phyloP scores from a whole-genome alignment of 1,140 invertebrate genomes.

The Drosophila punjabiensis region DNA sequence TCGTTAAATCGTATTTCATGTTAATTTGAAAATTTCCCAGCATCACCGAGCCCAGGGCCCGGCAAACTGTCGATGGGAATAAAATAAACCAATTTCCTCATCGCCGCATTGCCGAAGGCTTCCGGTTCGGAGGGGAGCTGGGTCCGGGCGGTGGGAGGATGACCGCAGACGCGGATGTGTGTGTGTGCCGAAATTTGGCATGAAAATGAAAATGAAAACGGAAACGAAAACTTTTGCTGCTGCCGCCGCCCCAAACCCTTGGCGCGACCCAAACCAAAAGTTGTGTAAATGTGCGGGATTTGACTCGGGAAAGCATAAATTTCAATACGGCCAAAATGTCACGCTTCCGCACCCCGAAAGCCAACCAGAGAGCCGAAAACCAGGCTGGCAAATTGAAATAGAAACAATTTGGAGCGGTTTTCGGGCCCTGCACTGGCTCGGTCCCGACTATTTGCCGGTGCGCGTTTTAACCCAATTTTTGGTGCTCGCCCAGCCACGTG shows the following conservation, averaged over 20 bases:
- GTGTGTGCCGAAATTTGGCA: conserved; percentile 56
- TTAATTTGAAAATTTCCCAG: conserved; percentile 68
- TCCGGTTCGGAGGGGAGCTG: conserved; percentile 15
- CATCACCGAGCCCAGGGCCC: conserved; percentile 3
- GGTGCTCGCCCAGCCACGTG: conserved; percentile 58
- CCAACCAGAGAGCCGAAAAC: conserved; percentile 15
- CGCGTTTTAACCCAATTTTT: conserved; percentile 78
- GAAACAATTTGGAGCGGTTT: conserved; percentile 74
- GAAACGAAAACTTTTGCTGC: conserved; percentile 44
- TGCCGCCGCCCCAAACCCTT: conserved; percentile 11
- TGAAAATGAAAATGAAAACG: conserved; percentile 53
- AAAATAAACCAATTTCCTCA: conserved; percentile 80
- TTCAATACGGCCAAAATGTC: conserved; percentile 75
- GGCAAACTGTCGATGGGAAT: conserved; percentile 65
- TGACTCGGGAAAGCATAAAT: conserved; percentile 73
- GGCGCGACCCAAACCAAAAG: conserved; percentile 42
- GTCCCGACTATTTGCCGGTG: conserved; percentile 23
- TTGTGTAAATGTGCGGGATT: conserved; percentile 71
- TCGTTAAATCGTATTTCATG: conserved; percentile 72
- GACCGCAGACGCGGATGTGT: conserved; percentile 60
- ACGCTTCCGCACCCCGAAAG: conserved; percentile 60
- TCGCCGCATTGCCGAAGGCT: conserved; percentile 64
- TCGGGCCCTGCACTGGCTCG: conserved; percentile 6
- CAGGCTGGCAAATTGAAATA: conserved; percentile 70
- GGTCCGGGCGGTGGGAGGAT: neutral